Percentiles rank a stretch among this genome's conserved stretches.
Evolutionary conservation across 2,888 invertebrate species (phyloP).

Genomic region (Euplexia lucipara): DNA sequence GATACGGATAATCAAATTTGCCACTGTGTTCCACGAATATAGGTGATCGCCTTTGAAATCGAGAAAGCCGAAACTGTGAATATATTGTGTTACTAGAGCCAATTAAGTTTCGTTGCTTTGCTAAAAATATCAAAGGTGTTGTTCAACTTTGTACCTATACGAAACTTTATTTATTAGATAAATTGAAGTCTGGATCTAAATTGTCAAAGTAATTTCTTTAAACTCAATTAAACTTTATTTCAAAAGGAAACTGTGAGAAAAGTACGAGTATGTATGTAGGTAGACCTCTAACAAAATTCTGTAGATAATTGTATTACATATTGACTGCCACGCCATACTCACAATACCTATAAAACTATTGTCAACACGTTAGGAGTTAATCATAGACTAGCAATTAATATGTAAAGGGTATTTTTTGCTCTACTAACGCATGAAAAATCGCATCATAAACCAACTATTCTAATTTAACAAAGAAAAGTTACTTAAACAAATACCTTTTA

Average conservation of each 20-base stretch:
- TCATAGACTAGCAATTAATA: no score
- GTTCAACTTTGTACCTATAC: background rate
- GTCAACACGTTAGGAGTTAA: no score
- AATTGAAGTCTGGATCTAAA: no score
- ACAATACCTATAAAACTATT: no score
- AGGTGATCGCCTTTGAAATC: constrained; percentile 35
- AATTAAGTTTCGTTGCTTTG: background rate
- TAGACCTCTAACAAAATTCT: background rate
- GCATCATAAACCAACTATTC: no score
- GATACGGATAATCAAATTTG: constrained; percentile 48
- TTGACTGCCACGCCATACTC: no score
- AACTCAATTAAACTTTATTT: background rate
- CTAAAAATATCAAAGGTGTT: background rate
- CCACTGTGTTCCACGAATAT: constrained; percentile 29
- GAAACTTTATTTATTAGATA: no score
- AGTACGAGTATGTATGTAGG: background rate
- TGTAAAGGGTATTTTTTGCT: no score
- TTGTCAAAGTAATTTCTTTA: no score
- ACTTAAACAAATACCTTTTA: no score
- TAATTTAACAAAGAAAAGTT: no score
- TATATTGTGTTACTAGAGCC: background rate
- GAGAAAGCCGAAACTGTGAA: background rate
- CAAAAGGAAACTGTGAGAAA: background rate
- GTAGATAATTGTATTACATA: background rate
- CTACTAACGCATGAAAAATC: no score